Evolutionary conservation across 2,113 vertebrate species (phyloP), one percentile per base, ranked within the genome.

Genomic region (Rostratula benghalensis): DNA sequence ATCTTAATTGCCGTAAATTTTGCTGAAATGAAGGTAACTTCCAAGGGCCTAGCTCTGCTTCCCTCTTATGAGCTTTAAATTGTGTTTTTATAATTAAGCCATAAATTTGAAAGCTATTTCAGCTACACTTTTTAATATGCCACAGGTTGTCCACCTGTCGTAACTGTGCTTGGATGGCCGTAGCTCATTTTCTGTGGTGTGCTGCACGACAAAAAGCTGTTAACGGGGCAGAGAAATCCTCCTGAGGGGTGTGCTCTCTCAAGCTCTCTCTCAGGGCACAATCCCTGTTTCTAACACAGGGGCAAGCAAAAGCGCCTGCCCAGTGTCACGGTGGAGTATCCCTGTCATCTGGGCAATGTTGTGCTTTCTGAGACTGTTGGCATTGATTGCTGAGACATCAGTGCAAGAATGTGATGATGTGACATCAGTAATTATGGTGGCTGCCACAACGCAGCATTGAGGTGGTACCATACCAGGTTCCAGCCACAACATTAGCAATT

Each of bases 41-140:
- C 56, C 30, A 75, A 80, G 43, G 77, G 11, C 48, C 51, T 94
- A 56, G 76, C 56, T 92, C 41, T 79, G 59, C 85, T 94, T 86
- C 51, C 59, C 70, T 83, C 74, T 77, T 18, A 14, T 6, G 48
- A 89, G 71, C 43, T 94, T 87, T 94, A 93, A 83, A 93, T 94
- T 75, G 83, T 94, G 83, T 64, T 93, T 95, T 92, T 93, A 75
- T 93, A 96, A 96, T 92, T 84, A 90, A 86, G 69, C 83, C 68
- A 93, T 95, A 95, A 84, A 92, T 95, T 94, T 92, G 90, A 89
- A 93, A 86, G 84, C 75, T 85, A 85, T 85, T 94, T 88, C 79
- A 88, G 1, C 51, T 28, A 19, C 19, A 27, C 24, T 88, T 94
- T 75, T 96, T 83, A 90, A 71, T 75, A 83, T 89, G 88, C 85